phyloP scores from a whole-genome alignment of 2,888 invertebrate species.

The Alentia gelatinosa region DNA sequence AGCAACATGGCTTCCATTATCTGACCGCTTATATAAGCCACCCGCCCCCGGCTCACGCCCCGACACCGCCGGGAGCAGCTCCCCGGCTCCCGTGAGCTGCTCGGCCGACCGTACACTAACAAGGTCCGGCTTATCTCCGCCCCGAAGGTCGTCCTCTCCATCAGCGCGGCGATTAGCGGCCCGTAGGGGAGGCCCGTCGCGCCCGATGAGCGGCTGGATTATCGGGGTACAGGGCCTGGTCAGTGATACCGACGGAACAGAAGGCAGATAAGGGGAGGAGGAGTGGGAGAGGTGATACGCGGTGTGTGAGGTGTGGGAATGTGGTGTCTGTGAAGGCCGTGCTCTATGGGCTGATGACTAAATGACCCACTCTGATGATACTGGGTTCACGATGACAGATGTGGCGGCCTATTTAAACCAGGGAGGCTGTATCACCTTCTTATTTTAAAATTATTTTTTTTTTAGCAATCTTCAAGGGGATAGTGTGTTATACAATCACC shows the following conservation, averaged over 20 bases:
- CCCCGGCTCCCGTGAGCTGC: neutral
- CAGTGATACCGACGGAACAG: neutral
- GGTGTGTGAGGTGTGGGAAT: neutral
- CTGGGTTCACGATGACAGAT: neutral
- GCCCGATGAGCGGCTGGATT: neutral
- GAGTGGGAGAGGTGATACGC: neutral
- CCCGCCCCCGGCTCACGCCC: neutral
- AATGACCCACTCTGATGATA: neutral
- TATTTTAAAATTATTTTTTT: too few relatives aligned
- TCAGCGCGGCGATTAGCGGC: neutral
- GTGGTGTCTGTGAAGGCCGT: neutral
- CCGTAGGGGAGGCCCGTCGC: neutral
- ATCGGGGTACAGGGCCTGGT: neutral
- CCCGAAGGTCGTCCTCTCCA: neutral
- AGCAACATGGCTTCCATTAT: too few relatives aligned
- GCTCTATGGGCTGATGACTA: constrained; percentile 5
- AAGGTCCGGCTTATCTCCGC: neutral
- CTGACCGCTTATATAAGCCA: neutral
- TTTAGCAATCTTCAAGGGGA: too few relatives aligned
- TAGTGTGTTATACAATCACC: too few relatives aligned
- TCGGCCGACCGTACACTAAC: neutral
- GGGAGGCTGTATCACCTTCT: too few relatives aligned
- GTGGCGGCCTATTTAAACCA: too few relatives aligned
- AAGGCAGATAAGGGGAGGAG: too few relatives aligned
- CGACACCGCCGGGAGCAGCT: neutral